A percentile compares a stretch with the other conserved stretches of the same genome.
Evolutionary conservation across 2,797 vertebrate species (phyloP).

Genomic region (Thripadectes ignobilis): DNA sequence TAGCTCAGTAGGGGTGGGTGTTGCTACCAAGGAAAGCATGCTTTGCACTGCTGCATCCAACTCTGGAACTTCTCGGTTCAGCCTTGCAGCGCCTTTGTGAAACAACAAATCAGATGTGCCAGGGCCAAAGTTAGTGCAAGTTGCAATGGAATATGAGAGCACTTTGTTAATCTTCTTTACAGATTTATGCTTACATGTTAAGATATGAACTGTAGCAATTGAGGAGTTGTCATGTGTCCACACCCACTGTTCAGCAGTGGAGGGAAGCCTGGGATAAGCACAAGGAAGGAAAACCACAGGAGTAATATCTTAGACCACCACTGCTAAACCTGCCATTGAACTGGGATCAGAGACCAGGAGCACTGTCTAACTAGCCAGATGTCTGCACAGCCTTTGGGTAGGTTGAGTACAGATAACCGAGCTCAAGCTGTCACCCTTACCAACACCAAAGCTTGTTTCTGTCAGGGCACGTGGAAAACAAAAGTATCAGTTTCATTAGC

Average conservation of each 20-base stretch:
- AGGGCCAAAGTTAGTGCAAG: background rate
- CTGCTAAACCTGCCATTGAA: background rate
- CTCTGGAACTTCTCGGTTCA: background rate
- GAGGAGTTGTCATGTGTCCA: background rate
- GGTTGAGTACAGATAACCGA: background rate
- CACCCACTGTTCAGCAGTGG: rapidly evolving
- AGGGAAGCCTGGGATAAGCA: background rate
- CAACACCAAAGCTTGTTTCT: background rate
- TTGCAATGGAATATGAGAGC: background rate
- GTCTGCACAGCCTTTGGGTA: background rate
- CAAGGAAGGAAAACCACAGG: background rate
- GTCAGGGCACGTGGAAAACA: background rate
- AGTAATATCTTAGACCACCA: background rate
- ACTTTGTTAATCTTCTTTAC: background rate
- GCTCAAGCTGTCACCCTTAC: background rate
- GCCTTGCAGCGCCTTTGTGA: background rate
- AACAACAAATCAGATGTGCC: background rate
- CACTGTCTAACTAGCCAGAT: background rate
- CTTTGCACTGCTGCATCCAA: background rate
- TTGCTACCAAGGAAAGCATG: rapidly evolving
- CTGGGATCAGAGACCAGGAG: background rate
- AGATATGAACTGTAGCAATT: background rate
- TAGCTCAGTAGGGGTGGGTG: background rate
- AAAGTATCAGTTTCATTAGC: background rate
- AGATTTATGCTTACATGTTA: background rate